A percentile compares a stretch with the other conserved stretches of the same genome.
These are phyloP conservation scores for Odocoileus hemionus DNA, from an alignment of 2,113 vertebrate species.

Conservation along the genomic window DNA sequence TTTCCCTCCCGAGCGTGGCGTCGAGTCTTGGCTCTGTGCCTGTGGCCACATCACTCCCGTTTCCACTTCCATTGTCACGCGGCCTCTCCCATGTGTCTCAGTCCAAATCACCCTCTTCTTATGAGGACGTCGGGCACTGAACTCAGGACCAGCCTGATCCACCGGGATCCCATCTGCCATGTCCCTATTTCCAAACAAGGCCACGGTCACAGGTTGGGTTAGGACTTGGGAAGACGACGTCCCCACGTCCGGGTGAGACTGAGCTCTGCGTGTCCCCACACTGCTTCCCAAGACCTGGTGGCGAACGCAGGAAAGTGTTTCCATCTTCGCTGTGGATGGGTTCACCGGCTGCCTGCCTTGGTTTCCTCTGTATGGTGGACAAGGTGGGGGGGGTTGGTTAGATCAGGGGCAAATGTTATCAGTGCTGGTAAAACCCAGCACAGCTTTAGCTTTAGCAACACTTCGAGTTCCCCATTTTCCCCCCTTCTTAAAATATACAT, in stretches of 20 bases:
- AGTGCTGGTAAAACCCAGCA: neutral
- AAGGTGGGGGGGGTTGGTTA: neutral
- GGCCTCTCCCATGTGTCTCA: neutral
- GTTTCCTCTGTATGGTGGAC: neutral
- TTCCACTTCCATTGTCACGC: accelerated
- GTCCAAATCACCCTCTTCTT: neutral
- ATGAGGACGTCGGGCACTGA: neutral
- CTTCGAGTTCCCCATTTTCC: neutral
- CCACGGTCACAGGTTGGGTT: neutral
- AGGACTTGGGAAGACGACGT: neutral
- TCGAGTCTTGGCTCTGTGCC: neutral
- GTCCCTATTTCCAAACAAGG: neutral
- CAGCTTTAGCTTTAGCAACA: neutral
- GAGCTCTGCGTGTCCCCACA: accelerated
- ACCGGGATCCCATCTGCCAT: accelerated
- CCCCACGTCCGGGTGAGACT: accelerated
- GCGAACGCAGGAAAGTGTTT: too few species aligned
- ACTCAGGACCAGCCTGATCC: neutral
- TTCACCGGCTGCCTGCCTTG: neutral
- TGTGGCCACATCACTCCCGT: neutral
- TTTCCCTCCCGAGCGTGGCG: neutral
- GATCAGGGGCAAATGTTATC: neutral
- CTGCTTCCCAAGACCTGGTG: neutral
- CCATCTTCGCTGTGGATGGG: neutral
- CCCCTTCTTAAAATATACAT: neutral